Evolutionary conservation across 2,888 invertebrate species (phyloP).

Genomic region (Buathra laborator): DNA sequence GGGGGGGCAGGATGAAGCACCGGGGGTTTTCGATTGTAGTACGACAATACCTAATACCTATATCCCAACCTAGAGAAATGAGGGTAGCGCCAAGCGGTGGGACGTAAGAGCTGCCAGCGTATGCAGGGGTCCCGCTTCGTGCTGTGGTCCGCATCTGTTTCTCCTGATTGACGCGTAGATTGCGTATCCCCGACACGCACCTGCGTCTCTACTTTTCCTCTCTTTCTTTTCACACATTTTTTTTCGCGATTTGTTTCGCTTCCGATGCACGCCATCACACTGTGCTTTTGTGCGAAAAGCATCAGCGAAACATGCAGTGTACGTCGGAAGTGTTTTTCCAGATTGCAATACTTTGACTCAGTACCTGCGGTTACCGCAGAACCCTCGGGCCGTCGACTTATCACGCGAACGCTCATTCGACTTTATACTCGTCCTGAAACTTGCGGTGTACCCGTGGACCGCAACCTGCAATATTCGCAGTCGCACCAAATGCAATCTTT

Average conservation of each 20-base stretch:
- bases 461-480: neutral
- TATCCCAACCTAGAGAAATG: slow-evolving; percentile 41
- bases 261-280: neutral
- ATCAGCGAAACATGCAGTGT: neutral
- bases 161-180: slow-evolving; percentile 82
- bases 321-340: neutral
- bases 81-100: slow-evolving; percentile 39
- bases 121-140: slow-evolving; percentile 24
- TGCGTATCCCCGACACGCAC: slow-evolving; percentile 79
- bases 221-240: slow-evolving; percentile 61
- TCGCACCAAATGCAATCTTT: neutral
- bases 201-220: slow-evolving; percentile 76
- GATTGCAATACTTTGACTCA: neutral
- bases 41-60: slow-evolving; percentile 39
- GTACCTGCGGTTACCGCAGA: neutral
- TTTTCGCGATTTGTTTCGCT: slow-evolving; percentile 18
- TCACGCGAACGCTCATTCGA: neutral
- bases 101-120: slow-evolving; percentile 44
- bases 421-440: neutral
- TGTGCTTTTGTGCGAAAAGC: neutral
- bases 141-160: slow-evolving; percentile 79
- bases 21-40: slow-evolving; percentile 14
- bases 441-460: neutral
- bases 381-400: neutral
- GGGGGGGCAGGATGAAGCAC: neutral